A percentile compares a stretch with the other conserved stretches of the same genome.
Conservation (phyloP, 2,113 vertebrate species). For the Microtus pennsylvanicus region DNA sequence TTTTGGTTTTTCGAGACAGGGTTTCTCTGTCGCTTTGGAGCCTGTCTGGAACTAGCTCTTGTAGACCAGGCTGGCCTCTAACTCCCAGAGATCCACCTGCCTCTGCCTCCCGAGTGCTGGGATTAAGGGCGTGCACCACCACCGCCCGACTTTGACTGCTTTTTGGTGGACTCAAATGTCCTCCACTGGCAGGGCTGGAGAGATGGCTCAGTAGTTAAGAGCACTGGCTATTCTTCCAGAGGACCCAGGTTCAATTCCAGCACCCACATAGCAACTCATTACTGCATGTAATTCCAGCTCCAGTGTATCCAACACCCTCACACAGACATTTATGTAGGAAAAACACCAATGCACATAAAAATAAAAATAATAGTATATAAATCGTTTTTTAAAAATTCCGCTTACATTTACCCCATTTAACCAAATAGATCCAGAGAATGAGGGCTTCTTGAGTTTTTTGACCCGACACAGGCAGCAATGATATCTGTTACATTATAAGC, state of each 20-base stretch:
- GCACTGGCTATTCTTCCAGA: neutral
- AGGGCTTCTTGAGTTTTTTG: too few species aligned
- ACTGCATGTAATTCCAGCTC: neutral
- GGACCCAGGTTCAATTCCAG: neutral
- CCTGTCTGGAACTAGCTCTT: too few species aligned
- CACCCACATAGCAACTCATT: neutral
- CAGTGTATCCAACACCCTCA: neutral
- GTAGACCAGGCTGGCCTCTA: too few species aligned
- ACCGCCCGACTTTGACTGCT: too few species aligned
- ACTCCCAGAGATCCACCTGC: too few species aligned
- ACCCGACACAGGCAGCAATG: fast-evolving
- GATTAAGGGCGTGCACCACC: too few species aligned
- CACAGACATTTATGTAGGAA: neutral
- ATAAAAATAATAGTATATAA: neutral
- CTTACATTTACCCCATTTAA: too few species aligned
- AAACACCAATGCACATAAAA: neutral
- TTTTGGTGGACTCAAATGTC: too few species aligned
- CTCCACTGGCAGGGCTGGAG: neutral
- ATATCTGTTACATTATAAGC: neutral
- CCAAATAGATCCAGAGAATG: neutral
- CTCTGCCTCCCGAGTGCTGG: too few species aligned
- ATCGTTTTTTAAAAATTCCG: neutral
- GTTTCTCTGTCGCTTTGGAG: too few species aligned
- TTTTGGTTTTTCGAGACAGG: too few species aligned
- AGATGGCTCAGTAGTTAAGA: neutral